Evolutionary conservation across 2,888 invertebrate genomes (phyloP).

Genomic region (Temnothorax ravouxi): DNA sequence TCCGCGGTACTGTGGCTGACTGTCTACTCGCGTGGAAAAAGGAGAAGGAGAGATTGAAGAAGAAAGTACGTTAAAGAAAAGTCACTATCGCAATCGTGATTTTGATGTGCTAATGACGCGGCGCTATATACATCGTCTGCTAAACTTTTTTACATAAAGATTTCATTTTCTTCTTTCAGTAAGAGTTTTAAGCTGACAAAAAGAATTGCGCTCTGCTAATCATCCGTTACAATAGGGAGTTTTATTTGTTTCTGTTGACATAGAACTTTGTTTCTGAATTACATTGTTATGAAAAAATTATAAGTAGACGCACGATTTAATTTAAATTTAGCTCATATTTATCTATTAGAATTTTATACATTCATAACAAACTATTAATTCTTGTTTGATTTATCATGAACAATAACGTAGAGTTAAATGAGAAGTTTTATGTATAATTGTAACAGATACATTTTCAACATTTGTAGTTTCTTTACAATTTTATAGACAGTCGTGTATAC

Average conservation of each 20-base stretch:
- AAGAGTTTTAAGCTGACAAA: background rate
- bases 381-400: background rate
- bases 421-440: background rate
- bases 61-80: conserved; percentile 59
- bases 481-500: background rate
- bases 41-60: conserved; percentile 53
- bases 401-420: background rate
- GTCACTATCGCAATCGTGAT: conserved; percentile 21
- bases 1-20: conserved; percentile 58
- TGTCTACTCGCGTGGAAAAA: conserved; percentile 61
- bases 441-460: background rate
- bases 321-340: background rate
- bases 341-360: background rate
- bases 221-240: background rate
- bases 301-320: background rate
- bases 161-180: conserved; percentile 29
- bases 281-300: background rate
- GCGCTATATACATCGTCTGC: conserved; percentile 9
- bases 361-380: background rate
- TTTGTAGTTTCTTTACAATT: background rate
- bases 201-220: conserved; percentile 3
- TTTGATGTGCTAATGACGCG: background rate
- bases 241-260: background rate
- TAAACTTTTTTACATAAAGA: conserved; percentile 27
- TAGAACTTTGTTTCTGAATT: background rate